A percentile compares a stretch with the other conserved stretches of the same genome.
Conservation (phyloP, 2,888 invertebrate species). For the Reticulitermes lucifugus region DNA sequence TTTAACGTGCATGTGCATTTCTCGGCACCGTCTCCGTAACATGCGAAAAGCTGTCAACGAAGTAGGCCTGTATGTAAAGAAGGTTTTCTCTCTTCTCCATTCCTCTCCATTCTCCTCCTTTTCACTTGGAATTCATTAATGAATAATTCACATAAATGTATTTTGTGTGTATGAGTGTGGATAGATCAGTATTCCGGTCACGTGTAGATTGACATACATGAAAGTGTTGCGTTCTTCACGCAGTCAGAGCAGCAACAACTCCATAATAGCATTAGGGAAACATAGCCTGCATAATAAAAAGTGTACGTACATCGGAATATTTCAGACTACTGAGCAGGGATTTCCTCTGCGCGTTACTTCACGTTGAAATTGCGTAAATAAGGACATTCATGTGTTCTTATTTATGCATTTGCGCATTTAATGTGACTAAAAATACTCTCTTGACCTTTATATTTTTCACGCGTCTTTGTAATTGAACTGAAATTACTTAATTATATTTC, state of each 20-base stretch:
- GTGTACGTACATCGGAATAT: neutral
- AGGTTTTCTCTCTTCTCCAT: slow-evolving; percentile 12
- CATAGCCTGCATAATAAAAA: slow-evolving; percentile 2
- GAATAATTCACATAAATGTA: slow-evolving; percentile 43
- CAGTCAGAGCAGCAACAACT: neutral
- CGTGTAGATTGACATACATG: slow-evolving; percentile 33
- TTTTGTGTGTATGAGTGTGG: slow-evolving; percentile 16
- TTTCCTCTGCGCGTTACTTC: neutral
- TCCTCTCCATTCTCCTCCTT: slow-evolving; percentile 5
- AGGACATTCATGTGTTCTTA: neutral
- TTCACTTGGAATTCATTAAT: slow-evolving; percentile 45
- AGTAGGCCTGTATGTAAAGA: slow-evolving; percentile 14
- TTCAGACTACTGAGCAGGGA: neutral
- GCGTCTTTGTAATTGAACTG: too few species aligned
- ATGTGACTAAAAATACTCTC: too few species aligned
- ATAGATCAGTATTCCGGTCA: slow-evolving; percentile 15
- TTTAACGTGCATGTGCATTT: slow-evolving; percentile 35
- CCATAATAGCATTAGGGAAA: neutral
- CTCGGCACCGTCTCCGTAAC: neutral
- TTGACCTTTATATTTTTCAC: too few species aligned
- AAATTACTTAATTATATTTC: too few species aligned
- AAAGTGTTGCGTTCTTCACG: neutral
- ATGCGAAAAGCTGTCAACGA: slow-evolving; percentile 19
- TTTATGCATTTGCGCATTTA: too few species aligned
- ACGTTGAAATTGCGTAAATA: neutral